Evolutionary conservation across 2,888 invertebrate species (phyloP), one percentile per base, ranked within the genome.

Genomic region (Xanthostigma xanthostigma): DNA sequence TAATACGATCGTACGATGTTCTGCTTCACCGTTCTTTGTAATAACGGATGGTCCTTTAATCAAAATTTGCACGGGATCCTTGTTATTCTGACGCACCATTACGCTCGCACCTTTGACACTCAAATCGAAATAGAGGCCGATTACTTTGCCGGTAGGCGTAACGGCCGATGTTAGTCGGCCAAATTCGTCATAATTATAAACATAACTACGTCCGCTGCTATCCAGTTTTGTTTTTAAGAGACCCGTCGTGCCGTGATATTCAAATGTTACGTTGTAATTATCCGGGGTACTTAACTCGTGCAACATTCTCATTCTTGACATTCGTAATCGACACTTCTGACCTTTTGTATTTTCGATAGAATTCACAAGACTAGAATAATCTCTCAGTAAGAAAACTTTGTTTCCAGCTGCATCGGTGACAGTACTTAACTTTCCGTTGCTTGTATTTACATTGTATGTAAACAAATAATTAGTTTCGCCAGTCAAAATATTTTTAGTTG

Each of bases 391-490:
- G 68, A 89, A 89, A 0, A 89, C 86, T 66, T 89, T 88, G 60
- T 90, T 90, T 44, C 92, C 91, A 5, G 92, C 90, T 0, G 92
- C 86, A 62, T 95, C 95, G 0, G 91, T 91, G 0, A 97, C 92
- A 0, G 90, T 88, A 59, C 89, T 90, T 14, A 97, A 72, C 63
- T 92, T 93, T 0, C 96, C 96, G 60, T 92, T 94, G 60, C 91
- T 93, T 0, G 95, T 95, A 63, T 95, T 95, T 0, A 95, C 92
- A 57, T 92, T 94, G 69, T 97, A 97, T 0, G 92, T 86, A 63
- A 96, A 97, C 2, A 88, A 81, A 64, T 94, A 96, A 55, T 89
- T 84, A 3, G 85, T 89, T 66, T 92, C 91, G 0, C 91, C 92
- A 0, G 95, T 95, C n/a, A 96, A 71, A 51, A 97, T 94, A 62